Percentiles rank a stretch among this genome's conserved stretches.
Conservation (phyloP, 2,113 vertebrate species). For the Xiphorhynchus elegans region DNA sequence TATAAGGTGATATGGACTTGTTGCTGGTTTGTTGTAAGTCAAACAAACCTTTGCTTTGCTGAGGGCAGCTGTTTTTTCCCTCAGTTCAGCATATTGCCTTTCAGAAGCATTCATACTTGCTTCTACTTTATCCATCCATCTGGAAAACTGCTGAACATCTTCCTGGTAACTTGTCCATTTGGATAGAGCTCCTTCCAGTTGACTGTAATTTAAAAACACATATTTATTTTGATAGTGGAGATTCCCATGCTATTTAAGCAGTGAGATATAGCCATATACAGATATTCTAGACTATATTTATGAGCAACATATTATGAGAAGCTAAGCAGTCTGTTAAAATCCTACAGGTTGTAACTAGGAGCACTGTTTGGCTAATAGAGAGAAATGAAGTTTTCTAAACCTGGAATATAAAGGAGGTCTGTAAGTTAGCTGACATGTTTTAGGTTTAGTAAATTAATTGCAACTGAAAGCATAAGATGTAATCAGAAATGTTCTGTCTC, state of each 20-base stretch:
- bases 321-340: background rate
- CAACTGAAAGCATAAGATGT: background rate
- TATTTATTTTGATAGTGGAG: background rate
- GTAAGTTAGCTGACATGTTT: background rate
- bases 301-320: background rate
- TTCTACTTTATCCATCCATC: constrained; percentile 92
- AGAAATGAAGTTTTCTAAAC: background rate
- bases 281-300: background rate
- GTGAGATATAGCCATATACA: background rate
- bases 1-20: background rate
- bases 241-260: background rate
- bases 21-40: background rate
- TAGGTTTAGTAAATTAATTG: background rate
- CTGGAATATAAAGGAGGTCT: background rate
- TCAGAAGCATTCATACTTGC: constrained; percentile 82
- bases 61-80: constrained; percentile 89
- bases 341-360: background rate
- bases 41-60: constrained; percentile 89
- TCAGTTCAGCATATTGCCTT: constrained; percentile 86
- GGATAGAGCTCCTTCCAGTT: constrained; percentile 92
- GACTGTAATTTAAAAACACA: constrained; percentile 77
- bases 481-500: background rate
- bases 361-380: background rate
- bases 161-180: constrained; percentile 99
- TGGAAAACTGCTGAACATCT: constrained; percentile 89